Evolutionary conservation across 2,113 vertebrate genomes (phyloP).

Genomic region (Corydoras sp.): DNA sequence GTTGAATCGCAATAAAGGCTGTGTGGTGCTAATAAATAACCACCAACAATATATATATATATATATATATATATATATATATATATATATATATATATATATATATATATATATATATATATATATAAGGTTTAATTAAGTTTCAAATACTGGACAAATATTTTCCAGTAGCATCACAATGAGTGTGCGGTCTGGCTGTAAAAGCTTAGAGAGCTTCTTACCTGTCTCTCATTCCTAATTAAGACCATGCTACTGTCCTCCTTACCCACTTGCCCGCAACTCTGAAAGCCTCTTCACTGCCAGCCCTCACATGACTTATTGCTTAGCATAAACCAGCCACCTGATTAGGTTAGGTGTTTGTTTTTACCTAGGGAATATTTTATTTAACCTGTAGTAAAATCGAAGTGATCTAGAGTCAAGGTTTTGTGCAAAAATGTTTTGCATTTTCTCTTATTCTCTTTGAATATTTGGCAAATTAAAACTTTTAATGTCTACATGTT

Average conservation of each 20-base stretch:
- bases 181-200: neutral
- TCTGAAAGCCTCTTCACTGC: slow-evolving; percentile 14
- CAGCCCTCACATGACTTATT: neutral
- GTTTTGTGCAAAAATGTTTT: neutral
- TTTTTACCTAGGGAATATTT: neutral
- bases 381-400: neutral
- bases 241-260: neutral
- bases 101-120: too few species aligned
- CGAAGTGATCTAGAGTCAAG: neutral
- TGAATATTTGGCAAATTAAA: neutral
- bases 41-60: too few species aligned
- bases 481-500: neutral
- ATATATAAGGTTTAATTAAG: neutral
- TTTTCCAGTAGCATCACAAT: neutral
- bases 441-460: neutral
- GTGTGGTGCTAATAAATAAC: too few species aligned
- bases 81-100: too few species aligned
- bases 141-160: neutral
- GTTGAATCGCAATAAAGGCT: too few species aligned
- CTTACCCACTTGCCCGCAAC: slow-evolving; percentile 1
- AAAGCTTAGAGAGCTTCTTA: slow-evolving; percentile 17
- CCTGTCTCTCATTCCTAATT: slow-evolving; percentile 1
- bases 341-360: neutral
- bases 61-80: too few species aligned
- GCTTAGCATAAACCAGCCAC: neutral